Evolutionary conservation across 1,140 invertebrate species (phyloP).

Genomic region (Drosophila funebris): DNA sequence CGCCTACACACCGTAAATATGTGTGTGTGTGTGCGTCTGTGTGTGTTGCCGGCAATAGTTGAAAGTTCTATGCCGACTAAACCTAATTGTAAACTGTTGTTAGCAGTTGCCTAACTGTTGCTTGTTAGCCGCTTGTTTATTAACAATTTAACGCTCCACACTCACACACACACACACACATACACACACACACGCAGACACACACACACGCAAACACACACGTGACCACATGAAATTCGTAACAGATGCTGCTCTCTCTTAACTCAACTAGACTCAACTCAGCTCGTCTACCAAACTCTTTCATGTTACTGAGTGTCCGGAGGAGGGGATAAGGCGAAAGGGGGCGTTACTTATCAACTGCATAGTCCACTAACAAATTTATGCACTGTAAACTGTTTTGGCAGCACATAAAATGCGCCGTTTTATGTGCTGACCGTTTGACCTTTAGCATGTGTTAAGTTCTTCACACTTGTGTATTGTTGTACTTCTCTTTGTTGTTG

Average conservation of each 20-base stretch:
- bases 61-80: constrained; percentile 58
- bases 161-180: neutral
- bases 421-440: constrained; percentile 72
- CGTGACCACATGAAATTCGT: constrained; percentile 23
- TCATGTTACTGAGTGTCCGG: neutral
- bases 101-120: constrained; percentile 71
- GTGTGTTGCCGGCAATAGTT: constrained; percentile 61
- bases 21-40: neutral
- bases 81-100: constrained; percentile 80
- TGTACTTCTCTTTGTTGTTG: neutral
- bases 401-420: constrained; percentile 69
- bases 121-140: constrained; percentile 79
- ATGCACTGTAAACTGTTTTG: constrained; percentile 58
- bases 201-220: neutral
- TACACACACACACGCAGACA: neutral
- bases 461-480: constrained; percentile 27
- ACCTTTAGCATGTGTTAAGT: constrained; percentile 56
- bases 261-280: constrained; percentile 26
- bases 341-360: constrained; percentile 64
- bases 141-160: constrained; percentile 75
- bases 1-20: constrained; percentile 31
- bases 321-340: neutral
- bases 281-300: neutral
- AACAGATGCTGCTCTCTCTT: constrained; percentile 36
- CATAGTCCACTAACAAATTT: constrained; percentile 59